Base-by-base conservation (phyloP, 2,797 vertebrate genomes). In the Lepidocolaptes lacrymiger region DNA sequence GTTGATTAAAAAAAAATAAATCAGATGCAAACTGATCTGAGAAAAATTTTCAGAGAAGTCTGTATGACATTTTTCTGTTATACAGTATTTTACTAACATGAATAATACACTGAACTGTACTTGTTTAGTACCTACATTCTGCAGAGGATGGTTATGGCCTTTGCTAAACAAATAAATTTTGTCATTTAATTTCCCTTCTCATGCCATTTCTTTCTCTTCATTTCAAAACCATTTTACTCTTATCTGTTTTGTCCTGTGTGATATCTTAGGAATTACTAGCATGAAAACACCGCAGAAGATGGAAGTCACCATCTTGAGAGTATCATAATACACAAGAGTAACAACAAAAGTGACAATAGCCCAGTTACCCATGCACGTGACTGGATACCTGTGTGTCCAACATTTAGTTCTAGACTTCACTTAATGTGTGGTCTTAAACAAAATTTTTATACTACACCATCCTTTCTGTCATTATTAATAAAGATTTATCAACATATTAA, bases 401-500 rank as follows among this genome's bases (percentile, higher is more conserved):
- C 12, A 49, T 62, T 61, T 23, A 51, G 18, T 68, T 84, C 64
- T 43, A 73, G 48, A 52, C n/a, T 66, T 75, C 39, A 69, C 18
- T 67, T 64, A 41, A 10, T 28, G 8, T 11, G 5, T 74, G 23
- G 48, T 75, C 68, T 85, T 69, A 48, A 41, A 78, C 4, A 83
- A 75, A 26, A 54, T 16, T 41, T 85, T 78, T 56, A 59, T 32
- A 73, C 67, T 94, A 30, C 59, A 74, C 84, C 85, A 94, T 67
- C 22, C 10, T 51, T 87, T 75, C 59, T 80, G 39, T 54, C 37
- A 79, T 37, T 64, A 89, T 62, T 87, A 90, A 93, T 82, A 88
- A 93, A 13, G 41, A 48, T 73, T 89, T 96, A 78, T 71, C 63
- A 86, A 52, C 52, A 74, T 63, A 78, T 34, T 85, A 91, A 91